Evolutionary conservation across 2,113 vertebrate genomes (phyloP), one percentile per base, ranked within the genome.

Genomic region (Tylochromis polylepis): DNA sequence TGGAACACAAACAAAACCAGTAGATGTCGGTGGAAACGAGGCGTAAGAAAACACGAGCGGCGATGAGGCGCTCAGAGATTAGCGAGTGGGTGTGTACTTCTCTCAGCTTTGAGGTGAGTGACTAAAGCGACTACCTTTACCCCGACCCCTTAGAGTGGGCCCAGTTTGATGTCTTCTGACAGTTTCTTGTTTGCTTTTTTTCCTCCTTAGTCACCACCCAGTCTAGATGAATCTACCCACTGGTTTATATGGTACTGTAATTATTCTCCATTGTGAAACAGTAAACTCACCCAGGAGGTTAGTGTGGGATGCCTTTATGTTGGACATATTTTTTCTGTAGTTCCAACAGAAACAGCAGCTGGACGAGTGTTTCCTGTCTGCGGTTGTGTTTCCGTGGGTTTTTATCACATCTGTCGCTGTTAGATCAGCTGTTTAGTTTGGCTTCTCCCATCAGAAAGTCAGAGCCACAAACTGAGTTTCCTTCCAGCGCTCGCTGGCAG

Each of bases 341-440:
- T 46, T 72, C 67, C 29, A 75, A 29, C 67, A 75, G 67, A 75
- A 75, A 16, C 36, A 59, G 57, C 31, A 65, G 24, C 43, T 75
- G 70, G 15, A 29, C 18, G 27, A 49, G 70, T 0, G 2, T 29
- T 49, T 75, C 41, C 70, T 29, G 43, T 72, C 5, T 51, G 70
- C 1, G 1, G 15, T 12, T 20, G 9, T 49, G 15, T 51, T 51
- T 75, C 16, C 4, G 4, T 75, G 41, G 9, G 2, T 0, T 8
- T 70, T 36, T 27, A 27, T 75, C 67, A 75, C 1, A 1, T 49
- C 67, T 75, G 24, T 46, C 2, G 2, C 6, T 1, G 43, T 75
- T 75, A 29, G 29, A 75, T 75, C 70, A 31, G 15, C 43, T 51
- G 10, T 49, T 75, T 51, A 20, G 24, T 75, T 75, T 75, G 6